A percentile compares a stretch with the other conserved stretches of the same genome.
Conservation (phyloP, 2,113 vertebrate genomes). For the Plectropomus leopardus region DNA sequence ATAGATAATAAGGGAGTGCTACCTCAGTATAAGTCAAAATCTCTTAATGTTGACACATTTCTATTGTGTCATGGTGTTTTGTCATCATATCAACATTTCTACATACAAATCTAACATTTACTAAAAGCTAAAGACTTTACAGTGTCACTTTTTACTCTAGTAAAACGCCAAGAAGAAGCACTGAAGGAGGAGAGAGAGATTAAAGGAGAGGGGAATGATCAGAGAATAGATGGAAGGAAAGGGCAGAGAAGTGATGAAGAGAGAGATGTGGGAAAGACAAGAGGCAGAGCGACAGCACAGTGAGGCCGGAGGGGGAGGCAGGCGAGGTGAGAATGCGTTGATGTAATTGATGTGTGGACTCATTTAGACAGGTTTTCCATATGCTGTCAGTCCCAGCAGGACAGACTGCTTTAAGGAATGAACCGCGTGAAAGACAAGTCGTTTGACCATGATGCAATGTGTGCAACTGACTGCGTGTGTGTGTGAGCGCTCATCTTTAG, state of each 20-base stretch:
- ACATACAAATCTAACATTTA: not conserved
- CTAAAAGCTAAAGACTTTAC: not conserved
- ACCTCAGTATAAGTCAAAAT: not conserved
- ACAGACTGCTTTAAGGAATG: slow-evolving; percentile 80
- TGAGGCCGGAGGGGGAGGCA: not conserved
- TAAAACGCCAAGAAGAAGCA: not conserved
- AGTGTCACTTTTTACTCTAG: not conserved
- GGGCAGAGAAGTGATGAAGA: slow-evolving; percentile 39
- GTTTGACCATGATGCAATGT: slow-evolving; percentile 78
- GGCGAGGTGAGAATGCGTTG: slow-evolving; percentile 75
- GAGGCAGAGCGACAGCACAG: slow-evolving; percentile 14
- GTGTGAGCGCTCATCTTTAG: slow-evolving; percentile 72
- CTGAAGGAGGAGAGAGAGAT: not conserved
- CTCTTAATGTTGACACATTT: not conserved
- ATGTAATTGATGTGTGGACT: slow-evolving; percentile 82
- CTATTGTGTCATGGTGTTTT: not conserved
- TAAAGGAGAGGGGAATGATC: slow-evolving; percentile 2
- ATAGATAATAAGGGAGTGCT: not conserved
- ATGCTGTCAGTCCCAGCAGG: slow-evolving; percentile 83
- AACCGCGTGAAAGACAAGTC: slow-evolving; percentile 81
- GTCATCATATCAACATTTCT: not conserved
- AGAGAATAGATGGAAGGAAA: slow-evolving; percentile 12
- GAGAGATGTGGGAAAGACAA: slow-evolving; percentile 46
- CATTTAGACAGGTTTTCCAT: slow-evolving; percentile 87
- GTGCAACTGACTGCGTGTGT: slow-evolving; percentile 37